A percentile compares a stretch with the other conserved stretches of the same genome.
Conservation (phyloP, 2,888 invertebrate genomes). For the Paralinhomoeus sp. region DNA sequence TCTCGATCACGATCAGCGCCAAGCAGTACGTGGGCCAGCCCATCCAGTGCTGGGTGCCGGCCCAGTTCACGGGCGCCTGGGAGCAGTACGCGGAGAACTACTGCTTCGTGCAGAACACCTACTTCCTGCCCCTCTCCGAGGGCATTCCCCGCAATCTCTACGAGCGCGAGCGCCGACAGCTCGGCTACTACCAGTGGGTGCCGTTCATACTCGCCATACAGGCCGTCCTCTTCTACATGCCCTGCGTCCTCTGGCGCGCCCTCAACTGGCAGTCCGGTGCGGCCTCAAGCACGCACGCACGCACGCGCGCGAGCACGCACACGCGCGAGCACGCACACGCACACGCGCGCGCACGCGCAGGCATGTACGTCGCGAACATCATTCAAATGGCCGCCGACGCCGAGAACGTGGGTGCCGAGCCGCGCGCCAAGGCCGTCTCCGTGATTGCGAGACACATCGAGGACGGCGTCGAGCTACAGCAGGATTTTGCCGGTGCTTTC, state of each 20-base stretch:
- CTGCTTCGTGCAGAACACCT: slow-evolving; percentile 7
- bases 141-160: background rate
- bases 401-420: slow-evolving; percentile 1
- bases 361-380: slow-evolving; percentile 4
- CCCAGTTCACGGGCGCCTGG: slow-evolving; percentile 6
- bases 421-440: slow-evolving; percentile 2
- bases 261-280: slow-evolving; percentile 16
- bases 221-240: slow-evolving; percentile 27
- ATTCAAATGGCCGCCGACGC: slow-evolving; percentile 6
- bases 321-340: background rate
- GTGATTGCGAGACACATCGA: slow-evolving; percentile 4
- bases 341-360: background rate
- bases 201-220: slow-evolving; percentile 26
- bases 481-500: background rate
- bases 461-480: slow-evolving; percentile 5
- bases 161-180: slow-evolving; percentile 1
- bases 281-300: background rate
- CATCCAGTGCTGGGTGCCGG: slow-evolving; percentile 28
- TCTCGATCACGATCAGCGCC: slow-evolving; percentile 29
- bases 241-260: slow-evolving; percentile 27
- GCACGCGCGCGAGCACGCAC: background rate
- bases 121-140: slow-evolving; percentile 1
- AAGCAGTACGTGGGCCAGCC: slow-evolving; percentile 32
- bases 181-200: slow-evolving; percentile 25
- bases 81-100: slow-evolving; percentile 6